Evolutionary conservation across 2,797 vertebrate species (phyloP), one percentile per base, ranked within the genome.

Genomic region (Acropternis orthonyx): DNA sequence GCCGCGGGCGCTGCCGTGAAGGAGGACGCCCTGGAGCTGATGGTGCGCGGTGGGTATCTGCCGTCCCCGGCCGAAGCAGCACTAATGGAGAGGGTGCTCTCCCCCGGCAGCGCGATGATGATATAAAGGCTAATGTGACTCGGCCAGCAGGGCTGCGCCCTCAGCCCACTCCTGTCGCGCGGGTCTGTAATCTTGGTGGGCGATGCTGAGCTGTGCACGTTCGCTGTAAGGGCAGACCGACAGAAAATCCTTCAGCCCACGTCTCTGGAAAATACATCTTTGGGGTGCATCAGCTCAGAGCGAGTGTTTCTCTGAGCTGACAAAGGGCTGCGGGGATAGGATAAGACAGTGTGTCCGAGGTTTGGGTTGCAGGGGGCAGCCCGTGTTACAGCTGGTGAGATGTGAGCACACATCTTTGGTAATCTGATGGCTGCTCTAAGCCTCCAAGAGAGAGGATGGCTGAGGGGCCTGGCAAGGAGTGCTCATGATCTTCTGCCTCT

Each of bases 121-220:
- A 99, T 95, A 97, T 97, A 92, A 97, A 98, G 98, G 98, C 98
- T 98, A 97, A 93, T 98, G 97, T 98, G 98, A 99, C 98, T 97
- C 80, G 82, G 93, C 97, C 90, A 90, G 98, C 97, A 88, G 91
- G 97, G 97, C 96, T 95, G 97, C 93, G 66, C 68, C 92, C 49
- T 61, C 96, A 83, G 74, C 80, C 88, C 77, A 51, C 85, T 97
- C 92, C 96, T 77, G 97, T 71, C 46, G 55, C 96, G 94, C 68
- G 30, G 98, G 98, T 98, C 98, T 98, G 98, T 99, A 99, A 98
- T 99, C 99, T 99, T 99, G 98, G 98, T 97, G 98, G 97, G 91
- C 88, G 95, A 96, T 93, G 88, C 98, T 94, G 87, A 99, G 98
- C 94, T 89, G 93, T 98, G 98, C 96, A 92, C 92, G 97, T 96